Evolutionary conservation across 2,888 invertebrate genomes (phyloP).

Genomic region (Habroteleia sp.): DNA sequence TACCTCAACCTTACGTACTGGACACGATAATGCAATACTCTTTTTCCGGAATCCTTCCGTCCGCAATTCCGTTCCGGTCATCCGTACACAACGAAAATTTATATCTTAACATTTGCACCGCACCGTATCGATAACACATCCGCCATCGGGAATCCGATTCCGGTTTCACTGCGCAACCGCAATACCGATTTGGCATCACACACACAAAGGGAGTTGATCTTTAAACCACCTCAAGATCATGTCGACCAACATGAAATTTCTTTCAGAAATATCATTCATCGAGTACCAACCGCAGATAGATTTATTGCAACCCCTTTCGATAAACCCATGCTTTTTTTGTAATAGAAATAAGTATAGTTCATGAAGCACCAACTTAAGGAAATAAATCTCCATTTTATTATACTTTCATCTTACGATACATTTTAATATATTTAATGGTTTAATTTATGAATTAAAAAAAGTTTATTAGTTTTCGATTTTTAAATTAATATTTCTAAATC

Average conservation of each 20-base stretch:
- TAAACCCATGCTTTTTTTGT: too few relatives aligned
- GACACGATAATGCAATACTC: conserved; percentile 7
- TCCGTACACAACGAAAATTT: conserved; percentile 35
- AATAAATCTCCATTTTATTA: too few relatives aligned
- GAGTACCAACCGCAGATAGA: conserved; percentile 10
- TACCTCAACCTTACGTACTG: too few relatives aligned
- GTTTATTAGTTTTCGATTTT: too few relatives aligned
- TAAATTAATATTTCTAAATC: too few relatives aligned
- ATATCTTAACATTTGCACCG: conserved; percentile 42
- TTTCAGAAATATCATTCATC: conserved; percentile 37
- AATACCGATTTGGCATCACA: conserved; percentile 43
- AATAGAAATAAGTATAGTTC: too few relatives aligned
- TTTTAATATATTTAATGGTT: too few relatives aligned
- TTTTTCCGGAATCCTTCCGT: conserved; percentile 22
- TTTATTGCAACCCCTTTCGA: conserved; percentile 9
- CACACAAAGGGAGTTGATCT: conserved; percentile 37
- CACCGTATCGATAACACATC: conserved; percentile 55
- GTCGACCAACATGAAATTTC: conserved; percentile 14
- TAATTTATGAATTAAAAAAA: too few relatives aligned
- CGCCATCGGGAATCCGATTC: conserved; percentile 54
- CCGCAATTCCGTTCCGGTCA: conserved; percentile 37
- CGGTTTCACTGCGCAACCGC: conserved; percentile 53
- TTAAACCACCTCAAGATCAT: conserved; percentile 20
- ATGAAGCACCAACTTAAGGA: too few relatives aligned
- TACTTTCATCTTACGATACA: too few relatives aligned